These are phyloP conservation scores for Aythya baeri DNA, from an alignment of 2,113 vertebrate genomes.

Conservation along the genomic window DNA sequence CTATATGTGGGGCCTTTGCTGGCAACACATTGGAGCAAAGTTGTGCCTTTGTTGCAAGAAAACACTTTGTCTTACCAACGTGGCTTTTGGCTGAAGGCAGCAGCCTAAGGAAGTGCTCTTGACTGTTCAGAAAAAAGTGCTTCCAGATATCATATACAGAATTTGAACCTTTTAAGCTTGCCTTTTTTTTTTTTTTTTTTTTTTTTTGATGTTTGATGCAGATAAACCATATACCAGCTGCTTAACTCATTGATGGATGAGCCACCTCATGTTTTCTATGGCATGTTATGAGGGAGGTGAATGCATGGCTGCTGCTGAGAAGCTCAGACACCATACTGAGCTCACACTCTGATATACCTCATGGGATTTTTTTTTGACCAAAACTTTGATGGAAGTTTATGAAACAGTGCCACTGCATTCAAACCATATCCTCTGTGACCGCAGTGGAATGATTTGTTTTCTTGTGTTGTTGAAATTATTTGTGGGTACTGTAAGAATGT, in stretches of 20 bases:
- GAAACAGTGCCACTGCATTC: not conserved
- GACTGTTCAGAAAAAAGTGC: not conserved
- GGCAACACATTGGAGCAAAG: not conserved
- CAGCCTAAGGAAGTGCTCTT: not conserved
- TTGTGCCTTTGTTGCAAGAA: not conserved
- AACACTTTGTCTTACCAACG: not conserved
- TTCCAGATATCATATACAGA: not conserved
- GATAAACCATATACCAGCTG: not conserved
- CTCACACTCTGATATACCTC: not conserved
- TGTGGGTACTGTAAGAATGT: constrained; percentile 33
- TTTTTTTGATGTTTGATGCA: not conserved
- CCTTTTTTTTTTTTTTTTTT: too few species aligned
- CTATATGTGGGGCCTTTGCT: not conserved
- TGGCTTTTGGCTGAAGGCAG: not conserved
- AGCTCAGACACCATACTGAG: not conserved
- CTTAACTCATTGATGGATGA: not conserved
- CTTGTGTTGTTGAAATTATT: not conserved
- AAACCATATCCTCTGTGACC: not conserved
- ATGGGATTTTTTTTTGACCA: not conserved
- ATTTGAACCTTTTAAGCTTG: not conserved
- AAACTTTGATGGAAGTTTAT: not conserved
- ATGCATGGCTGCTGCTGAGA: not conserved
- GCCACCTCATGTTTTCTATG: not conserved
- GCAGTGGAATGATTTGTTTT: constrained; percentile 45
- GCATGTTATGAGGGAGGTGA: not conserved